phyloP scores from a whole-genome alignment of 2,113 vertebrate genomes.

The Glareola pratincola region DNA sequence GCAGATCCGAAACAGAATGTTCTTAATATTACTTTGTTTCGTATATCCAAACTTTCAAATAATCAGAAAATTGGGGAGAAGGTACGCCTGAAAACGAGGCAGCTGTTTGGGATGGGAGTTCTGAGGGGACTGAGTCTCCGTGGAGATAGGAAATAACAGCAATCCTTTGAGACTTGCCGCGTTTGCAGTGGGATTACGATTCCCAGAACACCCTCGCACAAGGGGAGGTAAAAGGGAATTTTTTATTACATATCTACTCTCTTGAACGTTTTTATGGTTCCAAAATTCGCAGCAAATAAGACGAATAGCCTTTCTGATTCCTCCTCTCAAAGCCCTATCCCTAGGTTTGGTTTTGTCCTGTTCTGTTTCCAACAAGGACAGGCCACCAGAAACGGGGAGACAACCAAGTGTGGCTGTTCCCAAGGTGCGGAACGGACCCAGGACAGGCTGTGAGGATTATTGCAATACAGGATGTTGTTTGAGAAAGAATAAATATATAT shows the following conservation, averaged over 20 bases:
- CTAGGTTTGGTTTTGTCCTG: background rate
- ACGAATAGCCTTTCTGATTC: background rate
- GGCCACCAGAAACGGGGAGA: background rate
- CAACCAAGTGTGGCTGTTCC: fast-evolving
- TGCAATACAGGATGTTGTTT: too few relatives aligned
- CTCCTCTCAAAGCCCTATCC: too few relatives aligned
- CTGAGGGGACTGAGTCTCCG: background rate
- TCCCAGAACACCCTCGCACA: background rate
- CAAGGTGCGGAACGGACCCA: fast-evolving
- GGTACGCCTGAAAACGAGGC: background rate
- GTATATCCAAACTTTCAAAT: background rate
- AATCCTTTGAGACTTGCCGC: too few relatives aligned
- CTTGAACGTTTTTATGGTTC: background rate
- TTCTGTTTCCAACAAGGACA: background rate
- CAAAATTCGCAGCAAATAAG: background rate
- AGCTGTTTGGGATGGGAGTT: background rate
- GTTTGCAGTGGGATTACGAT: background rate
- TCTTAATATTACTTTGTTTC: background rate
- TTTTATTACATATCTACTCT: background rate
- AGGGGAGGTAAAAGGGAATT: background rate
- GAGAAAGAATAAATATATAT: too few relatives aligned
- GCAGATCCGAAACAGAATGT: background rate
- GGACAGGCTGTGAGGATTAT: background rate
- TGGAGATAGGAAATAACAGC: background rate
- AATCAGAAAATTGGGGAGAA: background rate